A percentile compares a stretch with the other conserved stretches of the same genome.
These are phyloP conservation scores for Diloba caeruleocephala DNA, from an alignment of 2,888 invertebrate genomes.

Conservation along the genomic window DNA sequence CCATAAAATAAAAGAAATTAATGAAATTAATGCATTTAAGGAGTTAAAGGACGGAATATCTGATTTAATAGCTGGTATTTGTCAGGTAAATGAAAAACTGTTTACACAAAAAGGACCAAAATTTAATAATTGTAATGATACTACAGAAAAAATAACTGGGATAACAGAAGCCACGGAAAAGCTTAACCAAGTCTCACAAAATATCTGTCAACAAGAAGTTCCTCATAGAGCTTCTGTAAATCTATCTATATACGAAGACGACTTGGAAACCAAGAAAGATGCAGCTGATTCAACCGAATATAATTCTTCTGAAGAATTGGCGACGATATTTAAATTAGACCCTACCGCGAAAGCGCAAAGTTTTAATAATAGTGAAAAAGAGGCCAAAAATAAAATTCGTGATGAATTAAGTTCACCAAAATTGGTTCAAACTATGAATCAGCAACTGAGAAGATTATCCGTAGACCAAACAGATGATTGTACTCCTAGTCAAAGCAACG, in stretches of 20 bases:
- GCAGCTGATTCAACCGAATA: conserved; percentile 88
- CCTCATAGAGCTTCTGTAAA: conserved; percentile 77
- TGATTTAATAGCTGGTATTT: conserved; percentile 85
- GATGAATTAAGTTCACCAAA: conserved; percentile 84
- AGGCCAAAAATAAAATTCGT: conserved; percentile 65
- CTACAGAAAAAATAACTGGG: conserved; percentile 62
- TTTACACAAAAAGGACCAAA: conserved; percentile 71
- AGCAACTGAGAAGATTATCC: conserved; percentile 82
- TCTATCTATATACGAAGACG: conserved; percentile 83
- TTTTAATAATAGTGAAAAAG: conserved; percentile 57
- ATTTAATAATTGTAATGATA: conserved; percentile 51
- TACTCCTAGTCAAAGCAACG: conserved; percentile 82
- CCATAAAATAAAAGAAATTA: conserved; percentile 79
- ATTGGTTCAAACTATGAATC: conserved; percentile 82
- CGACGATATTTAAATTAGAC: conserved; percentile 89
- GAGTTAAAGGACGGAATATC: conserved; percentile 87
- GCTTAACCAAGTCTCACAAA: conserved; percentile 70
- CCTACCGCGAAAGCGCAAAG: conserved; percentile 60
- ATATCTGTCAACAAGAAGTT: conserved; percentile 60
- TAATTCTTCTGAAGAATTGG: conserved; percentile 91
- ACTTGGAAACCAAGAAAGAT: conserved; percentile 79
- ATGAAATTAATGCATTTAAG: conserved; percentile 84
- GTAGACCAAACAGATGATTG: conserved; percentile 76
- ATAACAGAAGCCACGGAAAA: conserved; percentile 76
- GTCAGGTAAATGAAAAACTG: conserved; percentile 84